phyloP scores from a whole-genome alignment of 2,113 vertebrate genomes.

The Microtus montanus region DNA sequence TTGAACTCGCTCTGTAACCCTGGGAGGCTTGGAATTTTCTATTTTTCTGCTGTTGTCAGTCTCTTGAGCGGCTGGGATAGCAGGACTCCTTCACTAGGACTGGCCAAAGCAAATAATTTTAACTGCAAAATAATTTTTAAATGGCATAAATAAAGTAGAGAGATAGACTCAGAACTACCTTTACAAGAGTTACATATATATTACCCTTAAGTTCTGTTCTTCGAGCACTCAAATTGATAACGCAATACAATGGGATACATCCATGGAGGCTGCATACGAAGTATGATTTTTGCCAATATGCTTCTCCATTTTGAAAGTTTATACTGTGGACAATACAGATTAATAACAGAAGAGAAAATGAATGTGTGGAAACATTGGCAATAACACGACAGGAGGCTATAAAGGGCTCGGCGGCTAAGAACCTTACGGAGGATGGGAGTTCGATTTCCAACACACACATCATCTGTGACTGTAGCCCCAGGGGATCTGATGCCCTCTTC shows the following conservation, averaged over 20 bases:
- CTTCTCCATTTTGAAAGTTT: neutral
- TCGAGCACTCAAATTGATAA: slow-evolving; percentile 33
- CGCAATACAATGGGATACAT: neutral
- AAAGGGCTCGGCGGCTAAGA: neutral
- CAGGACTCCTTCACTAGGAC: neutral
- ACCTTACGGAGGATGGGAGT: neutral
- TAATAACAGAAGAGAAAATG: neutral
- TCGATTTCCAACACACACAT: neutral
- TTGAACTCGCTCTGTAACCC: neutral
- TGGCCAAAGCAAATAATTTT: slow-evolving; percentile 20
- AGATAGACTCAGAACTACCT: neutral
- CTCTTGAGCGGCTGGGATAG: neutral
- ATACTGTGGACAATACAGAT: neutral
- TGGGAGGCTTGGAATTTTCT: neutral
- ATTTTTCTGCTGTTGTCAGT: neutral
- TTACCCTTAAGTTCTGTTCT: slow-evolving; percentile 40
- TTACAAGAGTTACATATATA: neutral
- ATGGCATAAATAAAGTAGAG: slow-evolving; percentile 12
- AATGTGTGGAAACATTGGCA: neutral
- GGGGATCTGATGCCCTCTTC: neutral
- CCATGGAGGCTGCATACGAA: neutral
- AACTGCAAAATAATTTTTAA: slow-evolving; percentile 35
- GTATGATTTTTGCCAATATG: neutral
- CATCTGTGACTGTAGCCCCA: neutral
- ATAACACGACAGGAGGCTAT: too few relatives aligned